phyloP scores from a whole-genome alignment of 2,113 vertebrate genomes.

The Pituophis catenifer region DNA sequence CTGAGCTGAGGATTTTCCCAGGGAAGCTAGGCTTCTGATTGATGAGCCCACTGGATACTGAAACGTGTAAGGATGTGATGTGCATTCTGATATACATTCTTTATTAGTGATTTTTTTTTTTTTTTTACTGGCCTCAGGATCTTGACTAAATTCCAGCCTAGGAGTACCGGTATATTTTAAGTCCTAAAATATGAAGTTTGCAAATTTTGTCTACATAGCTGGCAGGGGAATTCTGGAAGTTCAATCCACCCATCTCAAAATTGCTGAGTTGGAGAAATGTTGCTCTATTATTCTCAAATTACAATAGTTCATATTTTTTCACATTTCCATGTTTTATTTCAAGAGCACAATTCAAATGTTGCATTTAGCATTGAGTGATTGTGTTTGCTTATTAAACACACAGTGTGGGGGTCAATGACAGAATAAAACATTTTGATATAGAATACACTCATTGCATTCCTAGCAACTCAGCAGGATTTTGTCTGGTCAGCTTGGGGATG shows the following conservation, averaged over 20 bases:
- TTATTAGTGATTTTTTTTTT: background rate
- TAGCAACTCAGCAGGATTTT: background rate
- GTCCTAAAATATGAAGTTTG: background rate
- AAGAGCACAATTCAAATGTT: background rate
- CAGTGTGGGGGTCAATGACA: background rate
- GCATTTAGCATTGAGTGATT: background rate
- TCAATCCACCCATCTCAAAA: background rate
- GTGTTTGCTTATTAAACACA: background rate
- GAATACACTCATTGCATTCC: background rate
- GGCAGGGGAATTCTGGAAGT: background rate
- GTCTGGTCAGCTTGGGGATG: background rate
- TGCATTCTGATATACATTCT: background rate
- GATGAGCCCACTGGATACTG: constrained; percentile 13
- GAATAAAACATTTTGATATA: background rate
- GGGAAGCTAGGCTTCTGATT: constrained; percentile 12
- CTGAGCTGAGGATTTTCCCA: constrained; percentile 13
- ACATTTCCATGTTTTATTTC: background rate
- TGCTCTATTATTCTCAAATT: background rate
- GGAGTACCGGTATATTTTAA: background rate
- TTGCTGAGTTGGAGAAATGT: background rate
- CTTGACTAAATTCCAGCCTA: background rate
- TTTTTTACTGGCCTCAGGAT: background rate
- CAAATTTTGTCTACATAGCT: background rate
- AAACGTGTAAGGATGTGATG: background rate
- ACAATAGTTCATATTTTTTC: background rate